Base-by-base conservation (phyloP, 2,797 vertebrate genomes). In the Gymnothorax javanicus region DNA sequence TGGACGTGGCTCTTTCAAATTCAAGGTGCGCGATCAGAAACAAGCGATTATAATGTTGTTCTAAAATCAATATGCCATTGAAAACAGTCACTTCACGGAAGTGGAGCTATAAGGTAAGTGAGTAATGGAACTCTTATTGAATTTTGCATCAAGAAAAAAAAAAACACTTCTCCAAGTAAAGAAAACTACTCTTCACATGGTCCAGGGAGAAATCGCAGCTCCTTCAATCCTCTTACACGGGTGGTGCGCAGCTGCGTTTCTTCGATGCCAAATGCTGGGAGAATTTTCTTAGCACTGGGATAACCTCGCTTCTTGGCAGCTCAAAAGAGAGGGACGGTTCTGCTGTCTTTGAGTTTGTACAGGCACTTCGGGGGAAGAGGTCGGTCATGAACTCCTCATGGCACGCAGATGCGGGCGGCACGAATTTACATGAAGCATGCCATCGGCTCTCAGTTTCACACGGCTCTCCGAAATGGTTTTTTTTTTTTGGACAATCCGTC, bases 351-450 rank as follows among this genome's bases (percentile, higher is more conserved):
- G 69, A 20, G 33, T n/a, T n/a, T 82, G 27, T 79, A 52, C 52
- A 25, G 86, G 84, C 33, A 12, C 23, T 85, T 25, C 54, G 71
- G 67, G 17, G 71, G 83, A 84, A 50, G 85, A 87, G 50, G 86
- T 73, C 58, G 4, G 62, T 82, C 73, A 25, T 43, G 33, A 43
- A 43, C 54, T 59, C 54, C 23, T 27, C 27, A 1, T 58, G 11
- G 33, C 57, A 85, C 27, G 85, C 67, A 69, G 33, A 52, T 23
- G 17, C 33, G 50, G 60, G 17, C 9, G 15, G 12, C 17, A 69
- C 13, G 56, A 3, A n/a, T 59, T 50, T 13, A 57, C 12, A 84
- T 79, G n/a, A 86, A 85, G 86, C 17, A 7, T n/a, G 12, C 13
- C 25, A 52, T n/a, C 6, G 43, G 33, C 59, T 62, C 59, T 52